Conservation (phyloP, 1,140 invertebrate genomes). For the Bombus waltoni region DNA sequence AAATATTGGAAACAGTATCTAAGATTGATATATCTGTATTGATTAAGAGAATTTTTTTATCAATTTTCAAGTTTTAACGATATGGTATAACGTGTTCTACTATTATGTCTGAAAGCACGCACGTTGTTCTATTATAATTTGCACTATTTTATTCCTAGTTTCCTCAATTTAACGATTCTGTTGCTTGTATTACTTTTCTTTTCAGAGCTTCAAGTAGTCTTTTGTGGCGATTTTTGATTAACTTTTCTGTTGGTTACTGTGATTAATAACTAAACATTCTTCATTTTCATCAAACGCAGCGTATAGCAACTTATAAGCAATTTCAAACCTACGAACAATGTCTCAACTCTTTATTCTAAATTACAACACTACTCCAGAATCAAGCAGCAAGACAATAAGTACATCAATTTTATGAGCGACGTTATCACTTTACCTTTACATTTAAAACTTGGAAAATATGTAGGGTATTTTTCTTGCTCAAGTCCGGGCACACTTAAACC, state of each 20-base stretch:
- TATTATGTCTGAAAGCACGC: not conserved
- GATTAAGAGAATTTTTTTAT: no score
- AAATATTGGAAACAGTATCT: no score
- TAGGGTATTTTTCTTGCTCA: conserved; percentile 21
- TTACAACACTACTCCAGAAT: not conserved
- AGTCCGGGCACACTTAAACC: not conserved
- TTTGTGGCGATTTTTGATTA: no score
- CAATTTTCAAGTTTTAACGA: no score
- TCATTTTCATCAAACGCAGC: no score
- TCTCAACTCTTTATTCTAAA: not conserved
- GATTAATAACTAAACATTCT: not conserved
- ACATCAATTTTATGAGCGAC: no score
- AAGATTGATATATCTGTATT: no score
- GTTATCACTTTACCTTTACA: not conserved
- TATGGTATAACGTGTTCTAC: no score
- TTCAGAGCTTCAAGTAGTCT: no score
- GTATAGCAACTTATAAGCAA: no score
- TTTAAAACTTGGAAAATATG: conserved; percentile 31
- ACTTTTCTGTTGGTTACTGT: not conserved
- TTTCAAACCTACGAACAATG: not conserved
- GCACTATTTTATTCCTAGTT: not conserved
- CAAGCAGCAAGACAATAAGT: not conserved
- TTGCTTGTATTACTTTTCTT: no score
- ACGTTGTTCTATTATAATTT: not conserved
- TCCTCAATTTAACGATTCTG: not conserved